These are phyloP conservation scores for Eucriotettix oculatus DNA, from an alignment of 2,888 invertebrate species.

Conservation along the genomic window DNA sequence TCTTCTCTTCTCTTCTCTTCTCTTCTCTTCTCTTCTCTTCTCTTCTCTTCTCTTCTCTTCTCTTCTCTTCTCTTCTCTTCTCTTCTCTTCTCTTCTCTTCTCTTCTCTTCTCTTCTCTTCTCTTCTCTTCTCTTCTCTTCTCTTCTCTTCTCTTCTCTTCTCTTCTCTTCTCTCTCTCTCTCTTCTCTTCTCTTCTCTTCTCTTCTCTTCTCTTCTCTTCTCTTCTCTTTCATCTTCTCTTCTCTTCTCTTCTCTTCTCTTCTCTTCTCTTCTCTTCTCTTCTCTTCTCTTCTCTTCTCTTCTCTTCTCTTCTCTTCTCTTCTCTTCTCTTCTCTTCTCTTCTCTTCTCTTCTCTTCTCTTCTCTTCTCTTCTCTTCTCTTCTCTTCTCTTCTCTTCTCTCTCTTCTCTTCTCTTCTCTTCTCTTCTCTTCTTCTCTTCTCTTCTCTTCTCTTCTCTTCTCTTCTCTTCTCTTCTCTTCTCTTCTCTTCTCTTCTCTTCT, in stretches of 20 bases:
- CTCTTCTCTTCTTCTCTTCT: too few relatives aligned
- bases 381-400: too few relatives aligned
- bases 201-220: neutral
- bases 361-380: accelerated
- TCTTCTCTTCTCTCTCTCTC: neutral
- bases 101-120: neutral
- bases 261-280: too few relatives aligned
- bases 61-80: too few relatives aligned
- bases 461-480: accelerated
- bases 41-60: too few relatives aligned
- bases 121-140: neutral
- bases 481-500: accelerated
- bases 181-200: neutral
- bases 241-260: too few relatives aligned
- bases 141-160: neutral
- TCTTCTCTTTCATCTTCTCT: neutral
- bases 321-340: neutral
- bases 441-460: neutral
- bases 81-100: too few relatives aligned
- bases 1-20: too few relatives aligned
- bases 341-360: neutral
- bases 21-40: too few relatives aligned
- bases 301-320: too few relatives aligned
- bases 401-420: too few relatives aligned
- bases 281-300: too few relatives aligned